Percentiles rank a stretch among this genome's conserved stretches.
Conservation (phyloP, 2,797 vertebrate species). For the Mustela erminea region DNA sequence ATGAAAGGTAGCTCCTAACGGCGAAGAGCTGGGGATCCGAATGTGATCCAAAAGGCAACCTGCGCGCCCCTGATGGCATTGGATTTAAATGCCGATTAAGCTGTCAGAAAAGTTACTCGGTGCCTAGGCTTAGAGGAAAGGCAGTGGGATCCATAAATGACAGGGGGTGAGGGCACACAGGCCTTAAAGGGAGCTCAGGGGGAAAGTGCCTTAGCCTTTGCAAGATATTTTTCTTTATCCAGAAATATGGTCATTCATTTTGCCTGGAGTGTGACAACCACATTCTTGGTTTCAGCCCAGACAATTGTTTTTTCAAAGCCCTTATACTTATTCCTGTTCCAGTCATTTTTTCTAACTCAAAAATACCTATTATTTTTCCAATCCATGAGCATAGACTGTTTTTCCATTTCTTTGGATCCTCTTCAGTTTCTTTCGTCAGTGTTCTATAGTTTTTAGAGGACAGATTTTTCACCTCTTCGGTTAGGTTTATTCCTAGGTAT, state of each 20-base stretch:
- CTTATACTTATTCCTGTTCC: neutral
- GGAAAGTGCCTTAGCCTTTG: neutral
- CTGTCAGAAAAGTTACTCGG: neutral
- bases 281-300: neutral
- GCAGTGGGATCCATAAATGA: neutral
- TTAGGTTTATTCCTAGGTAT: neutral
- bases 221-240: neutral
- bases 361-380: neutral
- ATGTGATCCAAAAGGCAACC: neutral
- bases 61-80: neutral
- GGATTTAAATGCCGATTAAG: neutral
- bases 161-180: neutral
- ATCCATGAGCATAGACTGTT: neutral
- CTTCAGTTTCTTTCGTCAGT: neutral
- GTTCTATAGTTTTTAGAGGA: neutral
- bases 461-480: neutral
- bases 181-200: neutral
- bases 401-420: neutral
- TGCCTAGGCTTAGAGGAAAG: neutral
- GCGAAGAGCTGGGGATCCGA: neutral
- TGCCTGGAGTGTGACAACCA: neutral
- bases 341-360: slow-evolving; percentile 38
- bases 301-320: slow-evolving; percentile 28
- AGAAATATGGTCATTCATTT: slow-evolving; percentile 17
- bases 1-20: neutral